Conservation (phyloP, 2,888 invertebrate species). For the Scrobipalpa atriplicella region DNA sequence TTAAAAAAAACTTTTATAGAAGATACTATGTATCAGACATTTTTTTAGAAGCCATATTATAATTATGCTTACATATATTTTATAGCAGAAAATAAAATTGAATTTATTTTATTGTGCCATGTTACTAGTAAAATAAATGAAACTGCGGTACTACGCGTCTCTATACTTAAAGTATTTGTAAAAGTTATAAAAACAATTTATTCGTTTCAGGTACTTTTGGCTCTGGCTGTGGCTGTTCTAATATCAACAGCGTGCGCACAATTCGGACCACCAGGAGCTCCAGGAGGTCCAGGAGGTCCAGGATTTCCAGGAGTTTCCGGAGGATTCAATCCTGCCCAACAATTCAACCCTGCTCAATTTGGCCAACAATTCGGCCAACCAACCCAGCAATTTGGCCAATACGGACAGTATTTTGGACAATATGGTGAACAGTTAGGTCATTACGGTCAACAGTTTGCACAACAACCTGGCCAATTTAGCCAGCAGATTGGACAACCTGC, state of each 20-base stretch:
- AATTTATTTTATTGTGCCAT: too few species aligned
- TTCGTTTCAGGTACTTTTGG: constrained; percentile 7
- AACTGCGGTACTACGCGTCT: not conserved
- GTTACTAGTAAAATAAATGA: too few species aligned
- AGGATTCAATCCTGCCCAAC: not conserved
- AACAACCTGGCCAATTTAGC: not conserved
- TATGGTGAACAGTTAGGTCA: not conserved
- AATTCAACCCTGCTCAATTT: not conserved
- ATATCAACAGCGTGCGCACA: not conserved
- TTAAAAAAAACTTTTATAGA: too few species aligned
- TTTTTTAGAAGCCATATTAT: too few species aligned
- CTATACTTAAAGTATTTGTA: too few species aligned
- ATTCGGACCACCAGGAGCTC: not conserved
- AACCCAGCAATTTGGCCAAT: constrained; percentile 1
- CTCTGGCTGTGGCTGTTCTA: not conserved
- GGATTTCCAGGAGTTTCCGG: constrained; percentile 2
- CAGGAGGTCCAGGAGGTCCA: not conserved
- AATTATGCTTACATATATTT: too few species aligned
- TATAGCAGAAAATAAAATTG: too few species aligned
- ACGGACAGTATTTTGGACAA: constrained; percentile 6
- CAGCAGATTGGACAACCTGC: constrained; percentile 9
- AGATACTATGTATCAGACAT: too few species aligned
- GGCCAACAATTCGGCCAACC: not conserved
- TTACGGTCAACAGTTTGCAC: constrained; percentile 2
- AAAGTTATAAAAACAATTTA: not conserved